Conservation (phyloP, 2,888 invertebrate species). For the Sthenelais limicola region DNA sequence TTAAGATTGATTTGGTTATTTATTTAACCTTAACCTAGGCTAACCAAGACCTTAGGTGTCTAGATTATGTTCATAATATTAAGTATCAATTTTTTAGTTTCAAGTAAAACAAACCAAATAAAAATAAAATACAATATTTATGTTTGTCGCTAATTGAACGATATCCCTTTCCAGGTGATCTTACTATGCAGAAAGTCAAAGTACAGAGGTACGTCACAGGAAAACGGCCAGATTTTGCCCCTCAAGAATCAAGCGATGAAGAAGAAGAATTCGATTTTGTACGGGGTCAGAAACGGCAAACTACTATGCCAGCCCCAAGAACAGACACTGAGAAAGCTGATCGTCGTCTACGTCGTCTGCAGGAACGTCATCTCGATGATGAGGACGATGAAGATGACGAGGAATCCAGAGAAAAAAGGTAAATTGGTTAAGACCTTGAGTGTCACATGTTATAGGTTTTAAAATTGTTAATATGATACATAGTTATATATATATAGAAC, state of each 20-base stretch:
- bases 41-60: too few species aligned
- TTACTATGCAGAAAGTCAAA: conserved; percentile 99
- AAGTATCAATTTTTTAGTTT: too few species aligned
- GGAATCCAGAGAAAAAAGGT: conserved; percentile 19
- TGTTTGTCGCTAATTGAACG: too few species aligned
- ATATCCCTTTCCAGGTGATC: conserved; percentile 88
- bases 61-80: too few species aligned
- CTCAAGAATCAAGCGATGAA: conserved; percentile 82
- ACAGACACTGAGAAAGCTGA: conserved; percentile 80
- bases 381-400: conserved; percentile 63
- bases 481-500: too few species aligned
- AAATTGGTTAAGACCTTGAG: too few species aligned
- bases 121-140: too few species aligned
- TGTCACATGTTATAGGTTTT: too few species aligned
- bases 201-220: conserved; percentile 98
- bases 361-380: conserved; percentile 66
- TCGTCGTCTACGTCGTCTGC: conserved; percentile 84
- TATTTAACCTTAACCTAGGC: too few species aligned
- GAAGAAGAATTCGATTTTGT: conserved; percentile 85
- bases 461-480: too few species aligned
- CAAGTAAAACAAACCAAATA: too few species aligned
- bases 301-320: conserved; percentile 51
- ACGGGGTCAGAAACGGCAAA: conserved; percentile 55
- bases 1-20: too few species aligned
- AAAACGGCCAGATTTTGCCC: conserved; percentile 95